Evolutionary conservation across 2,888 invertebrate species (phyloP), one percentile per base, ranked within the genome.

Genomic region (Cylloceria caligata): DNA sequence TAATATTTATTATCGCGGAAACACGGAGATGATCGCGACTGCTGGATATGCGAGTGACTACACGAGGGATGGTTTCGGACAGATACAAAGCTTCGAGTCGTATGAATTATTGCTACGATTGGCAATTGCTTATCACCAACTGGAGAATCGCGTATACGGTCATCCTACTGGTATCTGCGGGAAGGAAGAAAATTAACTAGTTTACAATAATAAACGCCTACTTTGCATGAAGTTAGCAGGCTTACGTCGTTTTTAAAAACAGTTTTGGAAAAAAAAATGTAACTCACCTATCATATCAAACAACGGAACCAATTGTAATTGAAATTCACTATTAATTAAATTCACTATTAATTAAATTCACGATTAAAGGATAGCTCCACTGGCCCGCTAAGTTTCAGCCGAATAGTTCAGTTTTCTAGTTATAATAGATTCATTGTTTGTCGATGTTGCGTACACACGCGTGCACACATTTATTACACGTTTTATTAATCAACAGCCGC

Each of bases 41-140:
- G 60, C 24, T 52, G 21, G 67, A 49, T 24, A 68, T 52, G 68
- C 62, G n/a, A 64, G 60, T 55, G 45, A 77, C 72, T 73, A 67
- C 21, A 21, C 34, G 49, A 27, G 57, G 60, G 24, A 45, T 30
- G 60, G 34, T 57, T 65, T 57, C 11, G 24, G 16, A 75, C 68
- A 57, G 24, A 21, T 24, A 47, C 13, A 75, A 11, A 39, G 42
- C 57, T 45, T 30, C 1, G 24, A 71, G 34, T 49, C 21, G 71
- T 47, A 24, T n/a, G 7, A 72, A 36, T 75, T 75, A 49, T 68
- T 79, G 69, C 79, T 27, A 42, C 39, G 42, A 60, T 34, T 19
- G 60, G 60, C 60, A 60, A 60, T 60, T 60, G 57, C 60, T 60
- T 60, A 60, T 60, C 60, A 34, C 34, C 60, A 60, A 34, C 55